These are phyloP conservation scores for Tyria jacobaeae DNA, from an alignment of 2,888 invertebrate species.

Conservation along the genomic window DNA sequence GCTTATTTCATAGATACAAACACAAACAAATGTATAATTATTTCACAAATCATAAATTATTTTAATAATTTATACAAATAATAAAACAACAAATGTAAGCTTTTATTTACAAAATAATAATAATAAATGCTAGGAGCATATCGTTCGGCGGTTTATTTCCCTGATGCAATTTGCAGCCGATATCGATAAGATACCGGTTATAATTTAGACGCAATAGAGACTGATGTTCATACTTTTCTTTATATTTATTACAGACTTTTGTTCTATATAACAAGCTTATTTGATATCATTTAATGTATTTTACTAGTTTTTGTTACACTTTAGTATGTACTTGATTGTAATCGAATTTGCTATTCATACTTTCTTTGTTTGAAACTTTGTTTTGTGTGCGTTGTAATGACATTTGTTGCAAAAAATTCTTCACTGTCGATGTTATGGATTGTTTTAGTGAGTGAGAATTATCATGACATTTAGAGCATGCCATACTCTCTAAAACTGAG, in stretches of 20 bases:
- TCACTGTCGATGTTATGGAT: no score
- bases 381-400: no score
- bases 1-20: no score
- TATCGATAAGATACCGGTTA: constrained; percentile 57
- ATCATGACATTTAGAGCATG: no score
- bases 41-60: no score
- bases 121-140: constrained; percentile 18
- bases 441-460: no score
- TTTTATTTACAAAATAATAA: constrained; percentile 7
- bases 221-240: constrained; percentile 45
- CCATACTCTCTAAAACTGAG: no score
- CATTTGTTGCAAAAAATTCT: no score
- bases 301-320: constrained; percentile 17
- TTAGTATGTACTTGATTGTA: constrained; percentile 6
- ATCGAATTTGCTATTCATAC: constrained; percentile 16
- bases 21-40: no score
- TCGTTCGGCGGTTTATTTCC: constrained; percentile 36
- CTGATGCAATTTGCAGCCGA: constrained; percentile 67
- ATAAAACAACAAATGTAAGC: background rate
- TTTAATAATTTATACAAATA: no score
- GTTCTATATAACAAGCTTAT: constrained; percentile 10
- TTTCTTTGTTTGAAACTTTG: no score
- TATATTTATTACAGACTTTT: constrained; percentile 21
- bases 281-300: constrained; percentile 16
- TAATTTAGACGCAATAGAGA: constrained; percentile 52